Percentiles rank a stretch among this genome's conserved stretches.
Conservation (phyloP, 2,888 invertebrate species). For the Noctua comes region DNA sequence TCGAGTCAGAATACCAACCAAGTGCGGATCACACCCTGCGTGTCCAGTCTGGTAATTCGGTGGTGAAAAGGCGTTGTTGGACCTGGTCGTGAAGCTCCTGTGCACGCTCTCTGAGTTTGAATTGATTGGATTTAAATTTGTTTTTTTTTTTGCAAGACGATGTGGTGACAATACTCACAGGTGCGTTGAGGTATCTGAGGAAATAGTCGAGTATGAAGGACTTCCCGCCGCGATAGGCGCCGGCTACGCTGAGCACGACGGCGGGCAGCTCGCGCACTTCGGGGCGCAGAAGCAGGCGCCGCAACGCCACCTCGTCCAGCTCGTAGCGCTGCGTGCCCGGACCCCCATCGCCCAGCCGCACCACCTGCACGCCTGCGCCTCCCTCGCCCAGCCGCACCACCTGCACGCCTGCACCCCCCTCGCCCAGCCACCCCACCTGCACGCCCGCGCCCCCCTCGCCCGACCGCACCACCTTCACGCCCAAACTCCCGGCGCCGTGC, state of each 20-base stretch:
- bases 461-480: slow-evolving; percentile 66
- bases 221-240: slow-evolving; percentile 75
- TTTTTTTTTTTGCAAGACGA: not conserved
- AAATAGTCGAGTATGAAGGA: slow-evolving; percentile 77
- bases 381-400: slow-evolving; percentile 60
- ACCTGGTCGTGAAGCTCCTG: not conserved
- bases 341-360: slow-evolving; percentile 56
- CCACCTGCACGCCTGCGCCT: slow-evolving; percentile 64
- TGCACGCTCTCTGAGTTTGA: not conserved
- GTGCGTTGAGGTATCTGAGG: slow-evolving; percentile 71
- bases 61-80: not conserved
- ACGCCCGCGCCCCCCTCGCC: slow-evolving; percentile 25
- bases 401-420: slow-evolving; percentile 26
- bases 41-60: not conserved
- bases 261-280: slow-evolving; percentile 68
- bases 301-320: slow-evolving; percentile 64
- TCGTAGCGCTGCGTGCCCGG: slow-evolving; percentile 54
- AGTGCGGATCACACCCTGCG: not conserved
- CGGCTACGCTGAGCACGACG: slow-evolving; percentile 74
- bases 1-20: not conserved
- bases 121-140: slow-evolving; percentile 10
- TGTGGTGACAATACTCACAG: slow-evolving; percentile 59
- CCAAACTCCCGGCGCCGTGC: slow-evolving; percentile 41
- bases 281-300: slow-evolving; percentile 56
- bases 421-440: slow-evolving; percentile 63